phyloP scores from a whole-genome alignment of 2,888 invertebrate species.

The Tipula lateralis region DNA sequence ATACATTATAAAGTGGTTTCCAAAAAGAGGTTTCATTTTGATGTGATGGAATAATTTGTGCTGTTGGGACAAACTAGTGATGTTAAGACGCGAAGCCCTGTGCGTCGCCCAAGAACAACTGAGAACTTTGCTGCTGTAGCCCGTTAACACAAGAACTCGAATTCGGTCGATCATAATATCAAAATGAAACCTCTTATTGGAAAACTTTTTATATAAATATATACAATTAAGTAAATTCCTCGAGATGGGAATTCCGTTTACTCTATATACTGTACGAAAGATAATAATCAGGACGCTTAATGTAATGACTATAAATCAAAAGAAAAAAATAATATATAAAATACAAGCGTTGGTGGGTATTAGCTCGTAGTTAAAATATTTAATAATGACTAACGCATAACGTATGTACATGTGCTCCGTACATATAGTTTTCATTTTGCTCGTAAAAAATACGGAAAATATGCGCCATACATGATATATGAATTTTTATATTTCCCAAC shows the following conservation, averaged over 20 bases:
- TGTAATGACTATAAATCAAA: not conserved
- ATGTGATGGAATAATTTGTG: too few relatives aligned
- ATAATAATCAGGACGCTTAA: not conserved
- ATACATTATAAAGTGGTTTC: too few relatives aligned
- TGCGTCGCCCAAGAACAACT: too few relatives aligned
- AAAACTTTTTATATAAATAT: not conserved
- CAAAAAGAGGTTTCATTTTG: too few relatives aligned
- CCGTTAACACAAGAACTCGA: too few relatives aligned
- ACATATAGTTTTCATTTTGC: not conserved
- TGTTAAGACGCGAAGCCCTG: too few relatives aligned
- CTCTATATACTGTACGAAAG: not conserved
- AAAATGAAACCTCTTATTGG: too few relatives aligned
- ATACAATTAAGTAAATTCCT: not conserved
- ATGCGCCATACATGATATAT: conserved; percentile 14
- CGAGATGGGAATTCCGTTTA: not conserved
- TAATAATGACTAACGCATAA: not conserved
- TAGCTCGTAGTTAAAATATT: conserved; percentile 1
- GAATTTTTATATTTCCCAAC: not conserved
- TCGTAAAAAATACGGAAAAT: conserved; percentile 3
- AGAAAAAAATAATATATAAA: not conserved
- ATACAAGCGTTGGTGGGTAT: not conserved
- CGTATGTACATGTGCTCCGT: not conserved
- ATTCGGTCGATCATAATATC: too few relatives aligned
- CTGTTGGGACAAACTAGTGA: too few relatives aligned
- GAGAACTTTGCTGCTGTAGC: too few relatives aligned